Base-by-base conservation (phyloP, 2,797 vertebrate genomes). In the Mallotus villosus region DNA sequence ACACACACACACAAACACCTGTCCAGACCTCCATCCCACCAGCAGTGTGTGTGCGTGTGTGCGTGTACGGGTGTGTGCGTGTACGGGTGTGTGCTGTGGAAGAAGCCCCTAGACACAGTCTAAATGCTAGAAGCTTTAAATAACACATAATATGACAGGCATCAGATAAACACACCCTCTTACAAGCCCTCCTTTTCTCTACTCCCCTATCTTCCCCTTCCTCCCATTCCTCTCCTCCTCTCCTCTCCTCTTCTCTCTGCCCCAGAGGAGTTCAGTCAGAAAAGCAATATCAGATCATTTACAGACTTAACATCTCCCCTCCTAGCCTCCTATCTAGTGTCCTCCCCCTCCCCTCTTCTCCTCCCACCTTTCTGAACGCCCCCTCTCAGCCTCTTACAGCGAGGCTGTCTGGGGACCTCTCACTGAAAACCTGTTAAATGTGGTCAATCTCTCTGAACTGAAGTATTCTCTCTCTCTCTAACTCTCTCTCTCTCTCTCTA, bases 231-330 rank as follows among this genome's bases (percentile, higher is more conserved):
- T 70, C 27, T 27, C 64, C 37, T 85, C 84, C 83, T 85, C 68
- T 24, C 34, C 67, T 69, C 74, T 74, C 66, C 69, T 67, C 74
- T 75, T 70, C 72, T 69, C 79, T 65, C 73, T 79, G 79, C 76
- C 75, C 77, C 76, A 51, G 76, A 81, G 82, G 88, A 89, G 78
- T 74, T 81, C 78, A 81, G 68, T 78, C 77, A 84, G 85, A 89
- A 83, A 86, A 90, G 81, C 87, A 89, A 87, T 89, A 84, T 88
- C 79, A 87, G 86, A 82, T 86, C 90, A 90, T 88, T 84, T 86
- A 82, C 76, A 81, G 78, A 55, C 53, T 19, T 21, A 57, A 57
- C n/a, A n/a, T 24, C 2, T 7, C n/a, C 57, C 22, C n/a, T 21
- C n/a, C 17, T n/a, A 17, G 14, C 55, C 2, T 27, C 41, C 65